Base-by-base conservation (phyloP, 2,888 invertebrate genomes). In the Cosmorhoe ocellata region DNA sequence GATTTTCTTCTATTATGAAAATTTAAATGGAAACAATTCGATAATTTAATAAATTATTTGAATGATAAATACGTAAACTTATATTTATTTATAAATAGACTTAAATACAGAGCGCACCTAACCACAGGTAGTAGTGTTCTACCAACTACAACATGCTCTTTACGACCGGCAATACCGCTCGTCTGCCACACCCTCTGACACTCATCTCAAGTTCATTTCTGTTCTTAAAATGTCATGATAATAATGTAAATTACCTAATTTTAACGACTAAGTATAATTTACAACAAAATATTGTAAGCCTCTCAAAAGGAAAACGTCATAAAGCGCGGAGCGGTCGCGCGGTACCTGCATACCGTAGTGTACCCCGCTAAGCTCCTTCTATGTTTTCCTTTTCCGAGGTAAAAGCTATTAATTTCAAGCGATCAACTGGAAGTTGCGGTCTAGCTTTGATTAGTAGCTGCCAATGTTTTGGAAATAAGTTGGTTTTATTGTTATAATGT, bases 351-450 rank as follows among this genome's bases (percentile, higher is more conserved):
- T 61, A 55, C 66, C 56, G 58, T 60, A 63, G 67, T 49, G 87
- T 88, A 87, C 75, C 86, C 87, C 81, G 85, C 84, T 71, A 65
- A 69, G 72, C 76, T 80, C 61, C 58, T 65, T 57, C 61, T 41
- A 81, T 76, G 86, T 87, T 88, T 86, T 79, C 77, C 77, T 77
- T 74, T 76, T 90, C 56, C 58, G 76, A 84, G 81, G 74, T 67
- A 56, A 46, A 55, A 61, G 62, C 43, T 59, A 64, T 68, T 79
- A 76, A 81, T 79, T 78, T 69, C 75, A 81, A 75, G 66, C 81
- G 80, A 72, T 79, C 82, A 80, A 54, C 79, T 78, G 88, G 89
- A 89, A 90, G 89, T 90, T 90, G 89, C 86, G 81, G 84, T 76
- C 66, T 80, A 85, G 58, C 76, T 83, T 71, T 69, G 76, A 75